phyloP scores from a whole-genome alignment of 2,113 vertebrate species.

The Erythrocebus patas region DNA sequence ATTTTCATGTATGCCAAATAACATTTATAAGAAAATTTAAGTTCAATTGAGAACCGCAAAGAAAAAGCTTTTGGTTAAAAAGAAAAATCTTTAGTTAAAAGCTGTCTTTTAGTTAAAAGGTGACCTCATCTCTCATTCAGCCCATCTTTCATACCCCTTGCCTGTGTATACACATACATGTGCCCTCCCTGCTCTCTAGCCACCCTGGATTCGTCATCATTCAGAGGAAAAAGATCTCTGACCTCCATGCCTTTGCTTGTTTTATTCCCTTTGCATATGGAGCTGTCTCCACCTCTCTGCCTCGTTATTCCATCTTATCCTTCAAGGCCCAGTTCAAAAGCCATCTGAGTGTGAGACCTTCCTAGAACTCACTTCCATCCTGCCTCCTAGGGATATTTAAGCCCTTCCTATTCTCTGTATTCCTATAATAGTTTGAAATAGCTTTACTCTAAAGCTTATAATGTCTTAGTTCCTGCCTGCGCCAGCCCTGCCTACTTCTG shows the following conservation, averaged over 20 bases:
- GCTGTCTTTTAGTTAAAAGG: too few species aligned
- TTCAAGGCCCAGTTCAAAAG: not conserved
- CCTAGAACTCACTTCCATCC: not conserved
- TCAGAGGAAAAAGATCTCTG: not conserved
- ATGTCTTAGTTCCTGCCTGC: not conserved
- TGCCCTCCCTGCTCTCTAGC: not conserved
- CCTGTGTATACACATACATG: not conserved
- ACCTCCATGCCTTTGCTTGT: not conserved
- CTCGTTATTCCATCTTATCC: not conserved
- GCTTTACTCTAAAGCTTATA: not conserved
- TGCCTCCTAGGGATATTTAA: not conserved
- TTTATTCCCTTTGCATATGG: not conserved
- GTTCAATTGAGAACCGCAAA: not conserved
- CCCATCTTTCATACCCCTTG: not conserved
- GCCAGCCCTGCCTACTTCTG: not conserved
- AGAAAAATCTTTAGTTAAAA: not conserved
- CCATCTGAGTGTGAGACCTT: not conserved
- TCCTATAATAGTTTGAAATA: not conserved
- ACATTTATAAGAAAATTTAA: conserved; percentile 40
- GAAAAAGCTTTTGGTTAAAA: conserved; percentile 43
- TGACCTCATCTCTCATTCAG: conserved; percentile 14
- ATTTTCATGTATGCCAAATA: conserved; percentile 4
- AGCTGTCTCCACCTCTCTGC: not conserved
- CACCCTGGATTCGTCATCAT: not conserved
- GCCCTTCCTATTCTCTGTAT: not conserved